Conservation (phyloP, 2,797 vertebrate genomes). For the Lindbergichthys nudifrons region DNA sequence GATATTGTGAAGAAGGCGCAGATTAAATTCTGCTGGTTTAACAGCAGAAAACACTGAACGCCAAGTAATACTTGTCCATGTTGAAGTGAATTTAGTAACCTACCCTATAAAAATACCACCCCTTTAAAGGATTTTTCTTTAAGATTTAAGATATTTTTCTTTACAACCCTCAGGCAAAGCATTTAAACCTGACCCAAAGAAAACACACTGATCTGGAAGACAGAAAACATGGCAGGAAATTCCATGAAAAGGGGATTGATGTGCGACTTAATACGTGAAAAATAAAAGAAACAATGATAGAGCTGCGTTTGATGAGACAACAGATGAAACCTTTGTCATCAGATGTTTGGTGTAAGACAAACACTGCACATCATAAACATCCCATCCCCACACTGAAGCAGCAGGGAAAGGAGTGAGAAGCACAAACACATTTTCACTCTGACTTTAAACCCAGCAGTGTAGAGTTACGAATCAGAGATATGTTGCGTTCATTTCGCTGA, state of each 20-base stretch:
- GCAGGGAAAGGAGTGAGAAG: not conserved
- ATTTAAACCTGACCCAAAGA: not conserved
- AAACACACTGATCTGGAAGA: not conserved
- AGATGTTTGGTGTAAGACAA: not conserved
- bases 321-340: not conserved
- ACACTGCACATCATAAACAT: not conserved
- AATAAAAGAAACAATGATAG: too few relatives aligned
- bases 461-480: conserved; percentile 1
- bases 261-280: too few relatives aligned
- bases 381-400: not conserved
- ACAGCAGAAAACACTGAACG: conserved; percentile 31
- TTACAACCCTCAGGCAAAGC: not conserved
- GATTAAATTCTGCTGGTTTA: conserved; percentile 66
- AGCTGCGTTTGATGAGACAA: not conserved
- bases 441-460: not conserved
- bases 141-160: not conserved
- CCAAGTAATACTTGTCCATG: not conserved
- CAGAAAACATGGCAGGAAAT: not conserved
- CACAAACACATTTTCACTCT: not conserved
- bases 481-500: conserved; percentile 8
- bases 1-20: conserved; percentile 12
- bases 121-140: not conserved
- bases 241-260: too few relatives aligned
- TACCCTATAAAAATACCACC: not conserved
- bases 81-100: conserved; percentile 10